A percentile compares a stretch with the other conserved stretches of the same genome.
These are phyloP conservation scores for Neotoxoptera formosana DNA, from an alignment of 1,140 invertebrate genomes.

Conservation along the genomic window DNA sequence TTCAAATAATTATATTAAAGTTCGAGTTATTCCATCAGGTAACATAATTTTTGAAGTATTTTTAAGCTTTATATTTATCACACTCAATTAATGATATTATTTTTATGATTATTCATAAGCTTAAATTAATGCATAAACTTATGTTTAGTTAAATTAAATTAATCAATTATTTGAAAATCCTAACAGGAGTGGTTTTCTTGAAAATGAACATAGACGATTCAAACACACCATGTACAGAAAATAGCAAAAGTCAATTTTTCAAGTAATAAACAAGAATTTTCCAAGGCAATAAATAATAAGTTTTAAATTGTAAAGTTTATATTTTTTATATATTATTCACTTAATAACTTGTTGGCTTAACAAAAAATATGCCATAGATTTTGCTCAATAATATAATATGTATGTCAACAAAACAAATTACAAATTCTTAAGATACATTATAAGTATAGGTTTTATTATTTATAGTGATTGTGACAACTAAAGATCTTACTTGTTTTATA, in stretches of 20 bases:
- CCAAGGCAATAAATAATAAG: not conserved
- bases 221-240: not conserved
- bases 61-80: not conserved
- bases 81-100: not conserved
- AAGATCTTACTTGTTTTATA: slow-evolving; percentile 68
- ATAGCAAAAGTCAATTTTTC: slow-evolving; percentile 2
- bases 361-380: not conserved
- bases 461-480: slow-evolving; percentile 68
- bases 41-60: not conserved
- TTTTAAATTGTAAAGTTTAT: not conserved
- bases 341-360: not conserved
- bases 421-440: slow-evolving; percentile 46
- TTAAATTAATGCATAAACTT: not conserved
- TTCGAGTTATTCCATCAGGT: slow-evolving; percentile 56
- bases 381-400: slow-evolving; percentile 6
- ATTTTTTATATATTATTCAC: not conserved
- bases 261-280: not conserved
- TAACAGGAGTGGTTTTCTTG: slow-evolving; percentile 44
- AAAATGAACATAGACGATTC: slow-evolving; percentile 7
- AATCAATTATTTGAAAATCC: not conserved
- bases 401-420: slow-evolving; percentile 41
- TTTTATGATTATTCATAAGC: not conserved
- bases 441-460: slow-evolving; percentile 61
- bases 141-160: not conserved
- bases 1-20: slow-evolving; percentile 9